Base-by-base conservation (phyloP, 2,113 vertebrate genomes). In the Melanotaenia duboulayi region DNA sequence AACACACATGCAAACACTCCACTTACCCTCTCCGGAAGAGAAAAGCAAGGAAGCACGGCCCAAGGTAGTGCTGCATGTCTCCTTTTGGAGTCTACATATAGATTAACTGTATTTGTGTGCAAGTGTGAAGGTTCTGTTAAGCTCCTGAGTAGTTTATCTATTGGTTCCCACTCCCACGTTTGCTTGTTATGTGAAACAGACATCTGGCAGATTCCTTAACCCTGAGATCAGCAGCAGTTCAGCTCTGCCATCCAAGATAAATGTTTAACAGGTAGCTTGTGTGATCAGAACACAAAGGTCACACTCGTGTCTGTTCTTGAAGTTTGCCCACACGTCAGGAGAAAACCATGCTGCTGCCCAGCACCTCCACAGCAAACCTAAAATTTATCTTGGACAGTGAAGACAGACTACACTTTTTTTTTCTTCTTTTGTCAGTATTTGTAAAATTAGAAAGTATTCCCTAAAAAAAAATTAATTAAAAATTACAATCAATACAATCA, bases 221-320 rank as follows among this genome's bases (percentile, higher is more conserved):
- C 22, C 57, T 46, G 67, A 55, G 40, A 65, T 24, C 61, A 69
- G 63, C 25, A 25, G 74, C 66, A 55, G 63, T 22, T 48, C 56
- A 69, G 40, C 58, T 50, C 71, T 74, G 50, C 69, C 76, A 49
- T 87, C 84, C 87, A 92, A 91, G 78, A 89, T 88, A 91, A 92
- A 94, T 91, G 91, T 92, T 93, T 89, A 92, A 87, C 87, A 80
- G 70, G 76, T 71, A 78, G 85, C 54, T 75, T 66, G 73, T 10
- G 12, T 83, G 61, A 92, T 86, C 82, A 84, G 74, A 71, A 86
- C 69, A 28, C 87, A 92, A 93, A 91, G 86, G 86, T 91, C 90
- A 79, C 25, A 25, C 54, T 60, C 55, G 35, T 63, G 37, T 57
- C 10, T 61, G 51, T 71, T 54, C 20, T 23, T 59, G 19, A 51